Conservation (phyloP, 1,140 invertebrate genomes). For the Thaumetopoea pityocampa region DNA sequence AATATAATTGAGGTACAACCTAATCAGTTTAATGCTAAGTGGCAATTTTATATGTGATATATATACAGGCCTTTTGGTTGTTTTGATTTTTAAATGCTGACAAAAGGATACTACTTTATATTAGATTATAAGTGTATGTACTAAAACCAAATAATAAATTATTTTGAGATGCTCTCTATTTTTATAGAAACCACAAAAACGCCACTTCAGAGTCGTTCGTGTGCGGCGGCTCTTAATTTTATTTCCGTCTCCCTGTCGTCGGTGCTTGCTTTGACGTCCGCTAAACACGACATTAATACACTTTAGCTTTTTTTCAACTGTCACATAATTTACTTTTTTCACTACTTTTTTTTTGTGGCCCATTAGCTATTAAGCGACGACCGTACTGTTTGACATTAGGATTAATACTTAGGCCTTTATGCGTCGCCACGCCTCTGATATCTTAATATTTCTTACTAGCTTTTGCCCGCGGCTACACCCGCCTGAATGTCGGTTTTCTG, state of each 20-base stretch:
- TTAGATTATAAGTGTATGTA: too few relatives aligned
- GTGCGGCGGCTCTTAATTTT: slow-evolving; percentile 37
- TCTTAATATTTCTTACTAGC: slow-evolving; percentile 21
- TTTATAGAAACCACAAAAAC: slow-evolving; percentile 9
- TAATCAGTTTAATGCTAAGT: too few relatives aligned
- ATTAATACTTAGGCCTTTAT: slow-evolving; percentile 56
- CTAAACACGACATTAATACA: slow-evolving; percentile 72
- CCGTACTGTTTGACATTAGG: slow-evolving; percentile 49
- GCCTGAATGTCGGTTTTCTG: too few relatives aligned
- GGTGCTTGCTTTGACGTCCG: slow-evolving; percentile 63
- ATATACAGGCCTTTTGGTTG: too few relatives aligned
- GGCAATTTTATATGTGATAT: too few relatives aligned
- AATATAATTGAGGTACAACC: too few relatives aligned
- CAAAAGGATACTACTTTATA: too few relatives aligned
- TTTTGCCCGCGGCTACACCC: too few relatives aligned
- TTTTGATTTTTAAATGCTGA: too few relatives aligned
- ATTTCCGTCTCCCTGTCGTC: slow-evolving; percentile 54
- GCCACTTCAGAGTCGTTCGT: slow-evolving; percentile 26
- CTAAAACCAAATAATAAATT: too few relatives aligned
- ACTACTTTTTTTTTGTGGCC: slow-evolving; percentile 47
- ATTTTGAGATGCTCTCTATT: too few relatives aligned
- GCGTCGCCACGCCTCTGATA: slow-evolving; percentile 32
- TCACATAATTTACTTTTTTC: slow-evolving; percentile 69
- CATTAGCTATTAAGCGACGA: slow-evolving; percentile 71
- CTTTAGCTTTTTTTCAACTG: slow-evolving; percentile 59